These are phyloP conservation scores for Caenorhabditis parvicauda DNA, from an alignment of 2,888 invertebrate species.

Conservation along the genomic window DNA sequence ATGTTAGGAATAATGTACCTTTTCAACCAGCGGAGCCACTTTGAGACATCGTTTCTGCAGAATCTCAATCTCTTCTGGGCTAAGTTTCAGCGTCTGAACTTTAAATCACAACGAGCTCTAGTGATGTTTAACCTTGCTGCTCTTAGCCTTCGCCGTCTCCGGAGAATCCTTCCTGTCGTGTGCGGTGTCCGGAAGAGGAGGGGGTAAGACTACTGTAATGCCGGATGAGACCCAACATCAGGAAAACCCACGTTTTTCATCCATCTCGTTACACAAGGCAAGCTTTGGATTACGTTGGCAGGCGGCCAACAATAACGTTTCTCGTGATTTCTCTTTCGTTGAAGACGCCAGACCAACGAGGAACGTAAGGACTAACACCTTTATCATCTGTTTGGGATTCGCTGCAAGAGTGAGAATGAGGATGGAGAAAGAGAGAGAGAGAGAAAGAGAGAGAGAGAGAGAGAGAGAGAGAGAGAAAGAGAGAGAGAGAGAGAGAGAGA, in stretches of 20 bases:
- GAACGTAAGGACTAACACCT: no score
- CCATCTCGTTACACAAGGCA: constrained; percentile 13
- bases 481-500: constrained; percentile 4
- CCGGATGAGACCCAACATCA: no score
- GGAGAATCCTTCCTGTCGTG: no score
- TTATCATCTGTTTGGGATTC: constrained; percentile 10
- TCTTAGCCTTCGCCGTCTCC: no score
- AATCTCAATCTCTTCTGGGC: constrained; percentile 13
- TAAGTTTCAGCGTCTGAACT: no score
- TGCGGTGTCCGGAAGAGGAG: no score
- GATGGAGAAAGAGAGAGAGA: constrained; percentile 4
- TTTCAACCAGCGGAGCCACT: constrained; percentile 19
- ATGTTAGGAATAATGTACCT: no score
- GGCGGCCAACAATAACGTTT: no score
- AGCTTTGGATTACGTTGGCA: constrained; percentile 18
- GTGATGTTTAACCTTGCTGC: constrained; percentile 3
- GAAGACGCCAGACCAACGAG: no score
- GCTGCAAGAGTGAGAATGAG: constrained; percentile 7
- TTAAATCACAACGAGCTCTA: constrained; percentile 13
- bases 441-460: constrained; percentile 1
- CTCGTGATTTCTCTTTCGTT: no score
- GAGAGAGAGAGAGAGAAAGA: constrained; percentile 1
- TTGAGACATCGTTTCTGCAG: constrained; percentile 15
- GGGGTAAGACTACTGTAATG: no score
- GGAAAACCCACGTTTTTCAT: constrained; percentile 7